These are phyloP conservation scores for Dromius quadrimaculatus DNA, from an alignment of 2,888 invertebrate genomes.

Conservation along the genomic window DNA sequence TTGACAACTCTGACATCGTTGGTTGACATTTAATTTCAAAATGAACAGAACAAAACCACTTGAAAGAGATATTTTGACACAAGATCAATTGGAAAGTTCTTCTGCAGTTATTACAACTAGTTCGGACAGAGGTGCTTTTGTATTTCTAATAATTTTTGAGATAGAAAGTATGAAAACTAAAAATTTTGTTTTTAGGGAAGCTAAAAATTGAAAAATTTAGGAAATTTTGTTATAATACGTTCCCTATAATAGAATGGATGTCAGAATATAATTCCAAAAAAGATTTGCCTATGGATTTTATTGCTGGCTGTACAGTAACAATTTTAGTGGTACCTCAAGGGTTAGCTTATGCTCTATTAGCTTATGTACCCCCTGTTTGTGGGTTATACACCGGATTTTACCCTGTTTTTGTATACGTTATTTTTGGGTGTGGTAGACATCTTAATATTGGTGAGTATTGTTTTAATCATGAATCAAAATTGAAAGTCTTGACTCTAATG, in stretches of 20 bases:
- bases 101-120: too few species aligned
- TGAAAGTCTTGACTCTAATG: not conserved
- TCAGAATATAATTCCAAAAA: constrained; percentile 72
- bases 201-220: too few species aligned
- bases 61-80: not conserved
- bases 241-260: constrained; percentile 75
- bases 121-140: too few species aligned
- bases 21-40: too few species aligned
- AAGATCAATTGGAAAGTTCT: not conserved
- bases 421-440: constrained; percentile 64
- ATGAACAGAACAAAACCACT: not conserved
- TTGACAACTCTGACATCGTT: too few species aligned
- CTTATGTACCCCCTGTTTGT: constrained; percentile 69
- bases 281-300: constrained; percentile 76
- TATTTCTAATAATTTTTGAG: too few species aligned
- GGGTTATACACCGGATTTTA: constrained; percentile 72
- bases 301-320: constrained; percentile 85
- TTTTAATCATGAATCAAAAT: not conserved
- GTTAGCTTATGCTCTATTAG: constrained; percentile 70
- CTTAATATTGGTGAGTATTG: constrained; percentile 63
- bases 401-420: constrained; percentile 66
- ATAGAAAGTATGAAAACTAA: too few species aligned
- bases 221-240: constrained; percentile 59
- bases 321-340: constrained; percentile 89
- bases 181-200: too few species aligned